These are phyloP conservation scores for Notolepis coatsorum DNA, from an alignment of 2,797 vertebrate species.

Conservation along the genomic window DNA sequence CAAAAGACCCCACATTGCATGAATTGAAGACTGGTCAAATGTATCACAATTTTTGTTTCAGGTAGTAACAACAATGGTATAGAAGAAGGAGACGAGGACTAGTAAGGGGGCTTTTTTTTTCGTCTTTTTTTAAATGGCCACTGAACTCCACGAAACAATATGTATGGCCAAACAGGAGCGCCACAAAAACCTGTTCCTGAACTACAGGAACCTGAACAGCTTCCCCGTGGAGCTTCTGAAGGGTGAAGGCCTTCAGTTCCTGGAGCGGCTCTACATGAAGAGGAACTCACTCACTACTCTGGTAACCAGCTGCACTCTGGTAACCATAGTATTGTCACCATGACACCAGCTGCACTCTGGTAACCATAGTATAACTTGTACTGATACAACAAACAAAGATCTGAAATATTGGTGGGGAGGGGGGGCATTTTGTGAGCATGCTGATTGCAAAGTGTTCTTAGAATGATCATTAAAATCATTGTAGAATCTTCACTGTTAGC, in stretches of 20 bases:
- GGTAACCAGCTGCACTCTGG: slow-evolving; percentile 82
- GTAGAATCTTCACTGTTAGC: too few species aligned
- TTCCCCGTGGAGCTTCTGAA: slow-evolving; percentile 93
- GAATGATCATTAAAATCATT: too few species aligned
- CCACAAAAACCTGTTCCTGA: slow-evolving; percentile 98
- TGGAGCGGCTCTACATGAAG: slow-evolving; percentile 98
- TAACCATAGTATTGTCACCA: too few species aligned
- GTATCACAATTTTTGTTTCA: slow-evolving; percentile 26
- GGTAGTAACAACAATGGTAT: slow-evolving; percentile 40
- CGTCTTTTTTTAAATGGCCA: slow-evolving; percentile 84
- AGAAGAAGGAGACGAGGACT: slow-evolving; percentile 6
- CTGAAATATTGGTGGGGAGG: too few species aligned
- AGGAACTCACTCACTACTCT: slow-evolving; percentile 94
- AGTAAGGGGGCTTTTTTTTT: not conserved
- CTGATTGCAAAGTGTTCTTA: too few species aligned
- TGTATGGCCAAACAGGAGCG: slow-evolving; percentile 93
- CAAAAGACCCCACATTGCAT: too few species aligned
- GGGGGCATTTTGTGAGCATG: too few species aligned
- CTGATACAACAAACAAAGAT: too few species aligned
- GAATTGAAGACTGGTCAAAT: too few species aligned
- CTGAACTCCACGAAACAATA: slow-evolving; percentile 92
- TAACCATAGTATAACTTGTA: too few species aligned
- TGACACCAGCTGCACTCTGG: too few species aligned
- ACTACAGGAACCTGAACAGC: slow-evolving; percentile 92
- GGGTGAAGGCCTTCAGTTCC: slow-evolving; percentile 93